These are phyloP conservation scores for Caradrina kadenii DNA, from an alignment of 2,888 invertebrate species.

Conservation along the genomic window DNA sequence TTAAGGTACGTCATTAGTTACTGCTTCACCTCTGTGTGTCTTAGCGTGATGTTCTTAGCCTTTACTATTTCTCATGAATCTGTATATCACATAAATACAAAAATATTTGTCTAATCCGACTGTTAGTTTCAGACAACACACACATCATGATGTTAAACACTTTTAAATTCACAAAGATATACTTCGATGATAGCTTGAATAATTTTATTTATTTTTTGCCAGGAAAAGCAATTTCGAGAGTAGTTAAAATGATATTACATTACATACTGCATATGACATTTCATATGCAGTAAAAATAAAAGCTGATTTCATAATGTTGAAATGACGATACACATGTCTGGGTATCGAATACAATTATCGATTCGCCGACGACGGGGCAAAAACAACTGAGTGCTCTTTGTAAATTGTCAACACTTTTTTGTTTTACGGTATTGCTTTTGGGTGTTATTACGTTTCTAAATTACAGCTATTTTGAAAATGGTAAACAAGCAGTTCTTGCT, in stretches of 20 bases:
- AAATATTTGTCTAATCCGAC: too few species aligned
- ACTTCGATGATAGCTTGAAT: background rate
- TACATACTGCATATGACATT: too few species aligned
- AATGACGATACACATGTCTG: slow-evolving; percentile 16
- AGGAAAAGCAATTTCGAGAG: slow-evolving; percentile 4
- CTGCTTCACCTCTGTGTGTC: too few species aligned
- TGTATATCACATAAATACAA: too few species aligned
- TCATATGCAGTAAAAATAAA: slow-evolving; percentile 14
- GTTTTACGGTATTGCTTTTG: slow-evolving; percentile 33
- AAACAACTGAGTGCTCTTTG: slow-evolving; percentile 23
- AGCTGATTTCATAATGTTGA: slow-evolving; percentile 9
- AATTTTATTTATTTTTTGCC: background rate
- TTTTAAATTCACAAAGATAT: background rate
- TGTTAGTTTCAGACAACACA: too few species aligned
- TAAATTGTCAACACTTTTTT: slow-evolving; percentile 32
- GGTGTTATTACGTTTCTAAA: slow-evolving; percentile 25
- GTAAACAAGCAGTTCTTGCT: slow-evolving; percentile 29
- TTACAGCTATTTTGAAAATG: slow-evolving; percentile 20
- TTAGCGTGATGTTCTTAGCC: too few species aligned
- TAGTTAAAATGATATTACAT: slow-evolving; percentile 18
- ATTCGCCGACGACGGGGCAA: slow-evolving; percentile 4
- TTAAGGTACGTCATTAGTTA: too few species aligned
- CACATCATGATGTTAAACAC: too few species aligned
- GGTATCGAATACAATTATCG: slow-evolving; percentile 27
- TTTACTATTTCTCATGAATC: too few species aligned